phyloP scores from a whole-genome alignment of 1,140 invertebrate genomes.

The Elymnias hypermnestra region DNA sequence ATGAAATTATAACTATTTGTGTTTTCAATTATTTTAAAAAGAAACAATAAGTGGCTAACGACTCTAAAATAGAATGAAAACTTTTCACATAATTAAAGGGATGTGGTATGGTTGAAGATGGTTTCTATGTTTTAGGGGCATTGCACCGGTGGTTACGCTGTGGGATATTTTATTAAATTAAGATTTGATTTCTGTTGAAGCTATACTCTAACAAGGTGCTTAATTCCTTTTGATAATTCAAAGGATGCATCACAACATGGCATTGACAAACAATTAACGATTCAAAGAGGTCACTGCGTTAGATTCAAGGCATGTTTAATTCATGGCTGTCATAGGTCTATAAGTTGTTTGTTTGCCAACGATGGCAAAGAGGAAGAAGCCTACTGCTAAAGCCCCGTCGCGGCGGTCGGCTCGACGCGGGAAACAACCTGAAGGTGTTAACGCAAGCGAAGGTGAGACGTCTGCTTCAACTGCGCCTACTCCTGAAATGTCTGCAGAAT shows the following conservation, averaged over 20 bases:
- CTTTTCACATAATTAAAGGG: slow-evolving; percentile 26
- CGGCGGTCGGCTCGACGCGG: slow-evolving; percentile 52
- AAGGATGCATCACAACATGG: slow-evolving; percentile 22
- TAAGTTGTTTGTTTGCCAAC: slow-evolving; percentile 43
- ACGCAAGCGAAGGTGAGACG: slow-evolving; percentile 35
- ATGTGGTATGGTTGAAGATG: slow-evolving; percentile 45
- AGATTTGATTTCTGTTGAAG: slow-evolving; percentile 1
- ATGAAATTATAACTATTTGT: too few species aligned
- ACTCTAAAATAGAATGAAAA: slow-evolving; percentile 8
- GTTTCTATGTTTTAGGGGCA: slow-evolving; percentile 30
- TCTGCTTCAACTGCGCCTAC: slow-evolving; percentile 30
- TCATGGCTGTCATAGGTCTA: slow-evolving; percentile 12
- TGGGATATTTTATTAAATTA: slow-evolving; percentile 20
- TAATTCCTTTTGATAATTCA: not conserved
- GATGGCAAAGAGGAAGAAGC: slow-evolving; percentile 67
- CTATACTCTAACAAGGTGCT: not conserved
- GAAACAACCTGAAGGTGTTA: slow-evolving; percentile 36
- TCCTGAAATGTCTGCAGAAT: slow-evolving; percentile 18
- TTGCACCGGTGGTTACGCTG: slow-evolving; percentile 51
- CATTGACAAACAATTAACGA: slow-evolving; percentile 45
- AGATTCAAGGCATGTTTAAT: slow-evolving; percentile 25
- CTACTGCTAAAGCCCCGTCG: slow-evolving; percentile 42
- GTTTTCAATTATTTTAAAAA: too few species aligned
- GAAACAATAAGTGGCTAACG: too few species aligned
- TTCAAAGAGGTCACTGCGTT: slow-evolving; percentile 58